These are phyloP conservation scores for Percina caprodes DNA, from an alignment of 2,113 vertebrate species.

Conservation along the genomic window DNA sequence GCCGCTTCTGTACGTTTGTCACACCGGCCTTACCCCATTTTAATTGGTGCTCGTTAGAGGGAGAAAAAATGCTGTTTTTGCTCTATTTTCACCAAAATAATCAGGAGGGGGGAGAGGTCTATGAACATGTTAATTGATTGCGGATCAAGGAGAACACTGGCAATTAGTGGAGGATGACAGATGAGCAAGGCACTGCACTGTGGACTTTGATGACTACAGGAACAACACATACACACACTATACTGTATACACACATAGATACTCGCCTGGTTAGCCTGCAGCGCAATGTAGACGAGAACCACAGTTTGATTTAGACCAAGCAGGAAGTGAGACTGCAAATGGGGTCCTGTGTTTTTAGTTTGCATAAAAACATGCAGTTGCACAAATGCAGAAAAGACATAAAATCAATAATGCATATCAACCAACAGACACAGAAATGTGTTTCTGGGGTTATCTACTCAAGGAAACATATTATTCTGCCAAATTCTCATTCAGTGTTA, in stretches of 20 bases:
- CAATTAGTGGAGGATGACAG: conserved; percentile 73
- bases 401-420: conserved; percentile 4
- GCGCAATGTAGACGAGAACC: conserved; percentile 7
- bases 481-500: too few relatives aligned
- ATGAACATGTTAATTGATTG: conserved; percentile 75
- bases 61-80: conserved; percentile 52
- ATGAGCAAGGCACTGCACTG: conserved; percentile 30
- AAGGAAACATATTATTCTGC: background rate
- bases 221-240: background rate
- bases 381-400: background rate
- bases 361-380: background rate
- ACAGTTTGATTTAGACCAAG: conserved; percentile 33
- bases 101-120: background rate
- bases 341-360: conserved; percentile 12
- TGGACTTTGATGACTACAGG: conserved; percentile 54
- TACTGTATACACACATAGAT: background rate
- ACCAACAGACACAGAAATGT: background rate
- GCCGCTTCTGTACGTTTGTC: conserved; percentile 26
- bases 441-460: background rate
- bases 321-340: conserved; percentile 18
- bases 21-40: conserved; percentile 43
- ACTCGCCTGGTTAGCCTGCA: conserved; percentile 27
- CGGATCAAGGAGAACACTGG: conserved; percentile 57
- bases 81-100: conserved; percentile 45
- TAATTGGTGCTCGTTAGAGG: conserved; percentile 73